Percentiles rank a stretch among this genome's conserved stretches.
Conservation (phyloP, 2,113 vertebrate species). For the Erpornis zantholeuca region DNA sequence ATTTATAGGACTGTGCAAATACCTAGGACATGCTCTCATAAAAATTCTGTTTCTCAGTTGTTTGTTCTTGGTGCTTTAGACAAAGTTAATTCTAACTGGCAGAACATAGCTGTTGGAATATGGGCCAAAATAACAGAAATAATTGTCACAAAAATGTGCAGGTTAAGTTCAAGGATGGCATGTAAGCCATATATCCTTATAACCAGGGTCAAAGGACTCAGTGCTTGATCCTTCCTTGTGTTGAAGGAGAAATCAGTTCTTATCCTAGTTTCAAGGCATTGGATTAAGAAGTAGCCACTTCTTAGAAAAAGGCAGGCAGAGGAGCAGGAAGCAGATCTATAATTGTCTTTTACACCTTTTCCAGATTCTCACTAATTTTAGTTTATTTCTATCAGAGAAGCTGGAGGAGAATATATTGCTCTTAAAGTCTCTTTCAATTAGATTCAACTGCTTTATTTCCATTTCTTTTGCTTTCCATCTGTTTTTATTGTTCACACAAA, state of each 20-base stretch:
- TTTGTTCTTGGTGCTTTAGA: background rate
- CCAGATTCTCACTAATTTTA: background rate
- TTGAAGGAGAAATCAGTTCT: background rate
- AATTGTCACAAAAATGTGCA: background rate
- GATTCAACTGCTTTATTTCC: background rate
- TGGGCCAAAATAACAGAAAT: background rate
- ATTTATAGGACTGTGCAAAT: background rate
- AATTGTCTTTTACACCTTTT: background rate
- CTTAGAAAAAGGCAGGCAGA: background rate
- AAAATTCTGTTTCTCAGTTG: background rate
- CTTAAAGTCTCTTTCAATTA: background rate
- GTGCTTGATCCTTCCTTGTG: accelerated
- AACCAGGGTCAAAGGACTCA: background rate
- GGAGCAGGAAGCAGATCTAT: background rate
- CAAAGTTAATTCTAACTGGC: background rate
- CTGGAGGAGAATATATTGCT: background rate
- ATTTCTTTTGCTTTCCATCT: background rate
- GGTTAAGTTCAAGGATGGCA: background rate
- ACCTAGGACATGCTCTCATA: background rate
- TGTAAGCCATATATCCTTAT: background rate
- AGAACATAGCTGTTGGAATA: background rate
- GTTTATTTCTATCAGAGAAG: background rate
- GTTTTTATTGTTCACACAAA: background rate
- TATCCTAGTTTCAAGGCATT: background rate
- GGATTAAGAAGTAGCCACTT: background rate